Conservation (phyloP, 64 coral and sea anemone species). For the Montipora foliosa region DNA sequence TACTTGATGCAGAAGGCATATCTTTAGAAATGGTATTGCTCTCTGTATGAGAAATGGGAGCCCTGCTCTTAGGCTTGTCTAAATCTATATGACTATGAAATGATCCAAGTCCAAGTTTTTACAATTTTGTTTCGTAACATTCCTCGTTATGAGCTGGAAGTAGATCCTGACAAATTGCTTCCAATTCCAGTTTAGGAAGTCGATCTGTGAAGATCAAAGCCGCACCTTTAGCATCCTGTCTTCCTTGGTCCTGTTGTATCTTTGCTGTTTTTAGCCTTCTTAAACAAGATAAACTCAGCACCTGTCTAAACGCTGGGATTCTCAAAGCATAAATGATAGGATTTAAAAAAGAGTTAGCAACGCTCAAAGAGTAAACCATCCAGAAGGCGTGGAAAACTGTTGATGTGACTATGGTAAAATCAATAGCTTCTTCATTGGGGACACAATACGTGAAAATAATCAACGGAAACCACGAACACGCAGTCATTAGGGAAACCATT, state of each 20-base stretch:
- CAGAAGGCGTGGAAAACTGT: neutral
- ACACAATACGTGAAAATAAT: neutral
- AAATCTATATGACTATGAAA: too few relatives aligned
- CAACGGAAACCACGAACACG: neutral
- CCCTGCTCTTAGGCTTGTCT: too few relatives aligned
- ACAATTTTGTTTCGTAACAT: neutral
- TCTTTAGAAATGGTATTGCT: too few relatives aligned
- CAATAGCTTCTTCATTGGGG: neutral
- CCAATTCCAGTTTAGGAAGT: neutral
- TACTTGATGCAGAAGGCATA: too few relatives aligned
- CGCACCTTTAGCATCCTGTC: neutral
- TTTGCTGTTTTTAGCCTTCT: neutral
- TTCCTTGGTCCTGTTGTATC: neutral
- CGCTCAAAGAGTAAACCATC: neutral
- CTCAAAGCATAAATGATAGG: neutral
- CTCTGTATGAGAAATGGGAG: too few relatives aligned
- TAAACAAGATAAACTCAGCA: neutral
- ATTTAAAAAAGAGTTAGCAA: neutral
- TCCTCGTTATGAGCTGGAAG: neutral
- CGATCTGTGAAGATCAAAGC: neutral
- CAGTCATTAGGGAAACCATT: neutral
- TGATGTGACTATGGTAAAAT: neutral
- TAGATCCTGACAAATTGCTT: neutral
- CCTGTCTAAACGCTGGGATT: slow-evolving; percentile 3
- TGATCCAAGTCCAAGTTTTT: neutral